Base-by-base conservation (phyloP, 2,888 invertebrate genomes). In the Frankliniella fusca region DNA sequence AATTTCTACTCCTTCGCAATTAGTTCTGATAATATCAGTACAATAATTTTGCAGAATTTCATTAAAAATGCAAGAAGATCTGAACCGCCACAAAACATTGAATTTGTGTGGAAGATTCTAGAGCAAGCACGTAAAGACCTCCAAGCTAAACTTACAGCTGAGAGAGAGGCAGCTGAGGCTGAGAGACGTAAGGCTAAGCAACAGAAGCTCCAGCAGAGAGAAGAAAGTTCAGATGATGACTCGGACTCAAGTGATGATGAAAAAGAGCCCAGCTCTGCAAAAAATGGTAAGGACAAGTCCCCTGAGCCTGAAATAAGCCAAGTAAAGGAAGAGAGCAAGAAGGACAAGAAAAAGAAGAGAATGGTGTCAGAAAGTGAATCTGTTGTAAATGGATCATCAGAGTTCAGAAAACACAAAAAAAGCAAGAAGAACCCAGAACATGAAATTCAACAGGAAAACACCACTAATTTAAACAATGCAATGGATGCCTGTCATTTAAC, bases 331-430 rank as follows among this genome's bases (percentile, higher is more conserved):
- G 27, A 76, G 27, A 10, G 12, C 27, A 76, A 23, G 12, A 76
- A 27, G 23, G 70, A 76, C 10, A 76, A 54, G 54, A 54, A 76
- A 27, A 76, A 76, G 27, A 76, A 76, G 70, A 76, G 70, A 76
- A 76, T 76, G 70, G 27, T 76, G 23, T 76, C 70, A 23, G 70
- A 76, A 23, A 76, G 70, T 76, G 70, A 76, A 23, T 76, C 70
- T 27, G 70, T 76, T 11, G 12, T 27, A 2, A 76, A 76, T 76
- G 70, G 70, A 11, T 27, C 70, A 9, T 27, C 70, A 10, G 70
- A 23, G 2, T 12, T 23, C 12, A 76, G 70, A 76, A 76, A 76
- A 27, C 0, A 23, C n/a, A 76, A 76, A 23, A 76, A 76, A 23
- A 27, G 23, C 12, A 76, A 76, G 27, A 76, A 23, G 27, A 23